phyloP scores from a whole-genome alignment of 2,888 invertebrate species.

The Salticus scenicus region DNA sequence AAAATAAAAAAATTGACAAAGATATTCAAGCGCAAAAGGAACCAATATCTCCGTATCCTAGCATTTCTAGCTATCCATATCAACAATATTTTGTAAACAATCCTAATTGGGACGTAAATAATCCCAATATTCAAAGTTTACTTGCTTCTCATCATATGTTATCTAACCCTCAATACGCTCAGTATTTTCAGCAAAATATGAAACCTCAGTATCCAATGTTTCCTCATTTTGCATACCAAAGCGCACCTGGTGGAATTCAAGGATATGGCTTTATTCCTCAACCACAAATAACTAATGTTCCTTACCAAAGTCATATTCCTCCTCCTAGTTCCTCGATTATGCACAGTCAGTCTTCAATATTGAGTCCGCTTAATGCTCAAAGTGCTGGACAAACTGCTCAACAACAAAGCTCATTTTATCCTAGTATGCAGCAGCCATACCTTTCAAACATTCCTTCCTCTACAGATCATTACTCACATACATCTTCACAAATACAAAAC shows the following conservation, averaged over 20 bases:
- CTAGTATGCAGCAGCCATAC: conserved; percentile 25
- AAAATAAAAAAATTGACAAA: neutral
- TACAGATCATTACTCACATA: neutral
- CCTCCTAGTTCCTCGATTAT: conserved; percentile 15
- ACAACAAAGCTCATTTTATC: conserved; percentile 36
- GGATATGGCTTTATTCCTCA: conserved; percentile 29
- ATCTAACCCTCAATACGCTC: conserved; percentile 33
- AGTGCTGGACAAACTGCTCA: conserved; percentile 16
- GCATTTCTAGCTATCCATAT: neutral
- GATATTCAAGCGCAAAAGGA: neutral
- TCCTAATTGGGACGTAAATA: no score
- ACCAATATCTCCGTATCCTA: neutral
- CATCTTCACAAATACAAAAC: conserved; percentile 10
- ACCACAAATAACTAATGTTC: conserved; percentile 31
- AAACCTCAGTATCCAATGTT: conserved; percentile 42
- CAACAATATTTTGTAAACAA: conserved; percentile 8
- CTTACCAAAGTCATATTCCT: conserved; percentile 34
- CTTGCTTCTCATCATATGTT: conserved; percentile 8
- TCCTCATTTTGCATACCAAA: conserved; percentile 44
- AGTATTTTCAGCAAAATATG: conserved; percentile 31
- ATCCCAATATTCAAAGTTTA: conserved; percentile 13
- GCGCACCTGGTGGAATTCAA: conserved; percentile 7
- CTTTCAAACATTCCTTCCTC: conserved; percentile 23
- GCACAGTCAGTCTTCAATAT: neutral
- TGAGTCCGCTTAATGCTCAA: neutral